phyloP scores from a whole-genome alignment of 2,113 vertebrate species.

The Burhinus oedicnemus region DNA sequence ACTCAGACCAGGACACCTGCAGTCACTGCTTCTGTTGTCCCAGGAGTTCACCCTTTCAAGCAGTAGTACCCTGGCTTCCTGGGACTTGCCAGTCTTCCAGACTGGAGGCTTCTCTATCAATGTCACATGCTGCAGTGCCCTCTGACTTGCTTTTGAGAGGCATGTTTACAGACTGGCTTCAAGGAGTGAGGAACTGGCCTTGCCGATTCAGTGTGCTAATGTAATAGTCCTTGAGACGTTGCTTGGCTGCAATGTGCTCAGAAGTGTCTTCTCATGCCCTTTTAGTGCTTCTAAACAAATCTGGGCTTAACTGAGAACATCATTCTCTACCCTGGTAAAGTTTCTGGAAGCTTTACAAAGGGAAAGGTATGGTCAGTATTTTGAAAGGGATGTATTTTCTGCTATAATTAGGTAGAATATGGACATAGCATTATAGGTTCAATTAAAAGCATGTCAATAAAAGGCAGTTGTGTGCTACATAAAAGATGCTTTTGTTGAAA shows the following conservation, averaged over 20 bases:
- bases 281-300: not conserved
- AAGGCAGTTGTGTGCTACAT: constrained; percentile 31
- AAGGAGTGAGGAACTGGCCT: not conserved
- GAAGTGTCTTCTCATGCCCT: not conserved
- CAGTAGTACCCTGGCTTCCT: not conserved
- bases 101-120: not conserved
- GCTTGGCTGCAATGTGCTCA: not conserved
- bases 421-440: constrained; percentile 4
- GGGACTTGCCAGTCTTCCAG: not conserved
- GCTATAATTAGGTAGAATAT: constrained; percentile 34
- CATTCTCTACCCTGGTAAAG: not conserved
- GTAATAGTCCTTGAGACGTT: not conserved
- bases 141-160: not conserved
- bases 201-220: not conserved
- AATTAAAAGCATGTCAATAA: constrained; percentile 60
- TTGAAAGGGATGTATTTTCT: constrained; percentile 21
- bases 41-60: not conserved
- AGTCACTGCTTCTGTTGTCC: not conserved
- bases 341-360: not conserved
- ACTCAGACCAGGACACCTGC: no score
- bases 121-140: not conserved
- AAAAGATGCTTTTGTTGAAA: constrained; percentile 65
- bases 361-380: not conserved
- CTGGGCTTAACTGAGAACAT: not conserved
- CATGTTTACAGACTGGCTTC: not conserved